Base-by-base conservation (phyloP, 2,888 invertebrate genomes). In the Pyrgus malvae region DNA sequence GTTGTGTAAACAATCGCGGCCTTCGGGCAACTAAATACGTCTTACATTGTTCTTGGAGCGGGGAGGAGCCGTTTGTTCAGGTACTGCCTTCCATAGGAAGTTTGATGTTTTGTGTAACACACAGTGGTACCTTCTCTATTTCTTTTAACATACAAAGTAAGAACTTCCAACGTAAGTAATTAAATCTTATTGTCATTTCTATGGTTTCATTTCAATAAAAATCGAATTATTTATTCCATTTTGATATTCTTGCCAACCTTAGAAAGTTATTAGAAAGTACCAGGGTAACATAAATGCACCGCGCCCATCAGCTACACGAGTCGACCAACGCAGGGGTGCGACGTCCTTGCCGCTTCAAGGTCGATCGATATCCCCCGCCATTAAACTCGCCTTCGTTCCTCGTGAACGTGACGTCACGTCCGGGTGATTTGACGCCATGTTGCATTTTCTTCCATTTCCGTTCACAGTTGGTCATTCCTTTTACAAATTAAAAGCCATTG, bases 261-360 rank as follows among this genome's bases (percentile, higher is more conserved):
- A 8, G 12, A 29, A 41, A 29, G 8, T 12, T 27, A 17, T 25
- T 19, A 40, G 29, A 38, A 51, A 27, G 19, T 53, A 53, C 37
- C 14, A 53, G 19, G 19, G 14, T 12, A 29, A 49, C 41, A 50
- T 19, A 45, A 49, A 57, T 57, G 50, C 35, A 55, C 48, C 11
- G 38, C 29, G 19, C 27, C 17, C 31, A 46, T 40, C 35, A 23
- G 37, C 27, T 11, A 45, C 45, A 40, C 23, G 53, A 35, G 44
- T n/a, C 29, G 45, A 44, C 33, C 50, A 42, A 41, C 42, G 50
- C 44, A 14, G 48, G 56, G 56, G 58, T 57, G 57, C 53, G 57
- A 49, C 46, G 66, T 65, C 66, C 69, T 65, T 65, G 60, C 60
- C 48, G 25, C 44, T 48, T 58, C 65, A 69, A 69, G 69, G 69